phyloP scores from a whole-genome alignment of 2,888 invertebrate species.

The Amphipyra berbera region DNA sequence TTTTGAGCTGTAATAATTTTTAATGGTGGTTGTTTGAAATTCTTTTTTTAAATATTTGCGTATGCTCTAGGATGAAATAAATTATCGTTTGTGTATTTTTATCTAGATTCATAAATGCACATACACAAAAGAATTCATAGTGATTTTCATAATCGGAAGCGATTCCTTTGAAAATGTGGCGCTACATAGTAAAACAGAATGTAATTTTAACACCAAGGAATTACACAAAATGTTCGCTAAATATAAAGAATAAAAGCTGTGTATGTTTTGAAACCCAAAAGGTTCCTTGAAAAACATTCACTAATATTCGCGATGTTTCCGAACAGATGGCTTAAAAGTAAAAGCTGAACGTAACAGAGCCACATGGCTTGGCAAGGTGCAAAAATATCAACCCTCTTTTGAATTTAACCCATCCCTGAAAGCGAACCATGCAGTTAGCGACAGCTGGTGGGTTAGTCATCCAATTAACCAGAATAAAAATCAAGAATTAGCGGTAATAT shows the following conservation, averaged over 20 bases:
- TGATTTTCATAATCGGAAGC: too few relatives aligned
- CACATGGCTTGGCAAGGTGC: constrained; percentile 53
- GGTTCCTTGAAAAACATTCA: not conserved
- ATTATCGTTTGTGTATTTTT: too few relatives aligned
- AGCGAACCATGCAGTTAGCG: constrained; percentile 17
- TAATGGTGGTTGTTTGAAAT: not conserved
- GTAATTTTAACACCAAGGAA: too few relatives aligned
- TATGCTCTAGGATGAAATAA: not conserved
- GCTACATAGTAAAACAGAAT: too few relatives aligned
- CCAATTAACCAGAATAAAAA: constrained; percentile 7
- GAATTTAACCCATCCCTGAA: constrained; percentile 27
- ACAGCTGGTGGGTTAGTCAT: constrained; percentile 38
- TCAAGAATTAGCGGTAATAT: too few relatives aligned
- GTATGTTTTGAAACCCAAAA: not conserved
- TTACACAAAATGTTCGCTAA: too few relatives aligned
- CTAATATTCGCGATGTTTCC: constrained; percentile 11
- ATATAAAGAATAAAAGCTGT: too few relatives aligned
- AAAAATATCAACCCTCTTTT: constrained; percentile 37
- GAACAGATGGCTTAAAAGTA: constrained; percentile 26
- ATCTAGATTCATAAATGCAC: too few relatives aligned
- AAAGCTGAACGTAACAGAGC: constrained; percentile 29
- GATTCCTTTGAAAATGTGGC: too few relatives aligned
- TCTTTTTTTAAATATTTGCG: not conserved
- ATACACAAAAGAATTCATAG: too few relatives aligned
- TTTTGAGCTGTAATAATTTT: constrained; percentile 12